Conservation (phyloP, 2,888 invertebrate genomes). For the Troglohyphantes excavatus region DNA sequence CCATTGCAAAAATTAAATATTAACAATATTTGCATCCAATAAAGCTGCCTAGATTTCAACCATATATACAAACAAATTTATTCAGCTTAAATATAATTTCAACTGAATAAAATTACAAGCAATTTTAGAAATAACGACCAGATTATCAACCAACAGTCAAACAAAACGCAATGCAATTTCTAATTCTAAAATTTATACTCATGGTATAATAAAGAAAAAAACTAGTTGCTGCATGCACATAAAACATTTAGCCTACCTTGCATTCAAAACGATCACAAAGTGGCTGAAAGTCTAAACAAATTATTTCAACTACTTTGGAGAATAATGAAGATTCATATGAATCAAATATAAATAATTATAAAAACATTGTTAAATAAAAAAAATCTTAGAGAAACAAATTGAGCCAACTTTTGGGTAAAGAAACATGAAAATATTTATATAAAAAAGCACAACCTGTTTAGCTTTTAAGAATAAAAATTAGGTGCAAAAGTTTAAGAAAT, state of each 20-base stretch:
- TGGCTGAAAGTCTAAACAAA: neutral
- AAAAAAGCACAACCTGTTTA: neutral
- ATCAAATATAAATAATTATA: neutral
- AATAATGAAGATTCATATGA: no score
- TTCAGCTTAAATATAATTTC: neutral
- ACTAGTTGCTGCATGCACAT: conserved; percentile 49
- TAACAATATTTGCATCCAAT: no score
- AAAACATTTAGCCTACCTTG: conserved; percentile 26
- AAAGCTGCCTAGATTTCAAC: conserved; percentile 64
- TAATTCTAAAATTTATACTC: conserved; percentile 60
- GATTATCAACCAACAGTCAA: conserved; percentile 8
- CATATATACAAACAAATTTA: conserved; percentile 51
- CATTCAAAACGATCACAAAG: conserved; percentile 21
- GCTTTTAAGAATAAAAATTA: neutral
- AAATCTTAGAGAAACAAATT: neutral
- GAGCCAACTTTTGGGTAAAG: neutral
- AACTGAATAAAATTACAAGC: neutral
- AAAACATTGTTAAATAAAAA: neutral
- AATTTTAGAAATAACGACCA: conserved; percentile 7
- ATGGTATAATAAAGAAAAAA: conserved; percentile 42
- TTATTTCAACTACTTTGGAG: no score
- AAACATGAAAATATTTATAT: neutral
- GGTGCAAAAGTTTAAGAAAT: neutral
- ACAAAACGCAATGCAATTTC: neutral
- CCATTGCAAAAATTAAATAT: no score